These are phyloP conservation scores for Megalops cyprinoides DNA, from an alignment of 2,797 vertebrate genomes.

Conservation along the genomic window DNA sequence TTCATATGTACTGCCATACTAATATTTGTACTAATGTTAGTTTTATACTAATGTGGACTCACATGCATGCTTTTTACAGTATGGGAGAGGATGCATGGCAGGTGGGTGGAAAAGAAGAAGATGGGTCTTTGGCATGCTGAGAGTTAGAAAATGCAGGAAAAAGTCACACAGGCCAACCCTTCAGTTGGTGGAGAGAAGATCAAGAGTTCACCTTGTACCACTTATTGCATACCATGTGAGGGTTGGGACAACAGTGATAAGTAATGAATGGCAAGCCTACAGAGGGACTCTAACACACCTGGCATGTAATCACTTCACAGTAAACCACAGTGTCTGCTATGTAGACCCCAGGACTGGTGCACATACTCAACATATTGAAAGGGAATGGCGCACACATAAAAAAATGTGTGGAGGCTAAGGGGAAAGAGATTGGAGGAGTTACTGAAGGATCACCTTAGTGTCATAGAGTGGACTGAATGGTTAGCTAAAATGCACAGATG, in stretches of 20 bases:
- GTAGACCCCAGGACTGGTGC: constrained; percentile 27
- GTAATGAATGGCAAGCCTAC: constrained; percentile 36
- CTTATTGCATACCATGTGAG: constrained; percentile 23
- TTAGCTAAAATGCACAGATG: not conserved
- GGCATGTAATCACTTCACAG: constrained; percentile 32
- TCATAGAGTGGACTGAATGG: not conserved
- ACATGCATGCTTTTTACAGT: not conserved
- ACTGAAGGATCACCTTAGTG: not conserved
- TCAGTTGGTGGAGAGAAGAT: constrained; percentile 11
- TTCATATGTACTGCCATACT: constrained; percentile 26
- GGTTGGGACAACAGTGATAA: not conserved
- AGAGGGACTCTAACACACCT: constrained; percentile 26
- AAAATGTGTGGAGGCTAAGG: not conserved
- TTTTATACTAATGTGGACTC: too few relatives aligned
- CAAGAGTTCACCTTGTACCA: not conserved
- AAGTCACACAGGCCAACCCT: not conserved
- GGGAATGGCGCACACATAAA: not conserved
- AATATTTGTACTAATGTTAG: not conserved
- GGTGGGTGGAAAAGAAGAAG: constrained; percentile 19
- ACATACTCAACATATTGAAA: constrained; percentile 3
- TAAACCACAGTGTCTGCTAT: constrained; percentile 39
- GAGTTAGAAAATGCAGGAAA: constrained; percentile 4
- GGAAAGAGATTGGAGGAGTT: not conserved
- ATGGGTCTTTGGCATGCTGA: constrained; percentile 21
- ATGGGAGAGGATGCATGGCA: not conserved